Conservation (phyloP, 1,140 invertebrate species). For the Steinernema feltiae region DNA sequence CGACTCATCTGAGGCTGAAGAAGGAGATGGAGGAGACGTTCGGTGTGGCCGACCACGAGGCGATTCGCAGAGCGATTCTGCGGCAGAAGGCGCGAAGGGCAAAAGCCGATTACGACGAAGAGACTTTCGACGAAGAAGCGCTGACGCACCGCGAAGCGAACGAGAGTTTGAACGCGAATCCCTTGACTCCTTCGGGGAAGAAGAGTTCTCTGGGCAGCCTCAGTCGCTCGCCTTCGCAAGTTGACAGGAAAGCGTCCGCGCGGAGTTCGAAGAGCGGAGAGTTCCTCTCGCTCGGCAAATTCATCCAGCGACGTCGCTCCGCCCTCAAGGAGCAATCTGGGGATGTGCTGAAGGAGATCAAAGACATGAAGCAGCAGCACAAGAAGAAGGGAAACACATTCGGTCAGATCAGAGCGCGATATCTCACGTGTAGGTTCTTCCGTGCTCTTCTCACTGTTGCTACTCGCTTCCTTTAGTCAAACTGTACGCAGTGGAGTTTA, state of each 20-base stretch:
- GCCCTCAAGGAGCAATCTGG: background rate
- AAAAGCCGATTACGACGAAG: slow-evolving; percentile 40
- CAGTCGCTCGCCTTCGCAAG: background rate
- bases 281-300: background rate
- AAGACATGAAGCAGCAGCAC: background rate
- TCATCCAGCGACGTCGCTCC: background rate
- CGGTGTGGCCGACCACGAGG: slow-evolving; percentile 34
- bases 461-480: background rate
- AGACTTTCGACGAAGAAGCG: slow-evolving; percentile 40
- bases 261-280: background rate
- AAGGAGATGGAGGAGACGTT: slow-evolving; percentile 36
- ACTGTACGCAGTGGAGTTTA: slow-evolving; percentile 26
- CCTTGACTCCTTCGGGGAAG: background rate
- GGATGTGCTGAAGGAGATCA: background rate
- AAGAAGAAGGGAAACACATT: slow-evolving; percentile 7
- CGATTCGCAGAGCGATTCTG: slow-evolving; percentile 38
- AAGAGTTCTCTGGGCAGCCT: background rate
- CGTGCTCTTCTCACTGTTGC: background rate
- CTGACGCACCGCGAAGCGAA: background rate
- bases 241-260: background rate
- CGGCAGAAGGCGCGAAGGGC: slow-evolving; percentile 34
- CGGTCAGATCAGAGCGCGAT: background rate
- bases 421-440: background rate
- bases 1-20: slow-evolving; percentile 36
- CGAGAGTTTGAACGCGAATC: background rate